These are phyloP conservation scores for Drosophila setosimentum DNA, from an alignment of 2,888 invertebrate genomes.

Conservation along the genomic window DNA sequence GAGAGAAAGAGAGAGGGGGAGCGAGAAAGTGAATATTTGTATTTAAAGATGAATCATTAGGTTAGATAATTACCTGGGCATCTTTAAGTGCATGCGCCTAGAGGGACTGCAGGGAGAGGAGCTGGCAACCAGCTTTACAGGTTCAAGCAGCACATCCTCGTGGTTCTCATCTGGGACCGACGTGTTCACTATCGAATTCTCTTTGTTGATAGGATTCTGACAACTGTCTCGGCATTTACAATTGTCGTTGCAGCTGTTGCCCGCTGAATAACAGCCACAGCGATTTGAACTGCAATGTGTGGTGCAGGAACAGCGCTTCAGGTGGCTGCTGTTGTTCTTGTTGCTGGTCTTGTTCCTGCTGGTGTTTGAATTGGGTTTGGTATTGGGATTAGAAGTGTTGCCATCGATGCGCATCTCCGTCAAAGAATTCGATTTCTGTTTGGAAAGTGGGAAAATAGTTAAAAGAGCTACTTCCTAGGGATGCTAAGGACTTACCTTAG, in stretches of 20 bases:
- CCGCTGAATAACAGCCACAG: background rate
- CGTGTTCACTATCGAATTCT: background rate
- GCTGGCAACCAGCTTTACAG: background rate
- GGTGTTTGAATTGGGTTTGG: background rate
- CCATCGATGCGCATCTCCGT: too few relatives aligned
- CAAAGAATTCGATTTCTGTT: background rate
- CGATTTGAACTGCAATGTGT: conserved; percentile 1
- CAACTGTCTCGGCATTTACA: background rate
- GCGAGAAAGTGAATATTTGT: background rate
- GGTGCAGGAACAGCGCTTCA: conserved; percentile 1
- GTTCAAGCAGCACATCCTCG: background rate
- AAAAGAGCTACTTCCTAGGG: background rate
- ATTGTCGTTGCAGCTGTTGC: background rate
- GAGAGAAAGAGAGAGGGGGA: background rate
- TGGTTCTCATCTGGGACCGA: background rate
- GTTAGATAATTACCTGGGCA: background rate
- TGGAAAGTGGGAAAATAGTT: background rate
- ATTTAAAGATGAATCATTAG: background rate
- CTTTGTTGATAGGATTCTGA: background rate
- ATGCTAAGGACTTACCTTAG: background rate
- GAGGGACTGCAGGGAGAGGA: background rate
- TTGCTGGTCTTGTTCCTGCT: background rate
- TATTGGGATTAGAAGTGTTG: background rate
- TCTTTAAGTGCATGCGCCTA: background rate
- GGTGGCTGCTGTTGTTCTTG: background rate